A percentile compares a stretch with the other conserved stretches of the same genome.
Evolutionary conservation across 2,113 vertebrate genomes (phyloP).

Genomic region (Mesitornis unicolor): DNA sequence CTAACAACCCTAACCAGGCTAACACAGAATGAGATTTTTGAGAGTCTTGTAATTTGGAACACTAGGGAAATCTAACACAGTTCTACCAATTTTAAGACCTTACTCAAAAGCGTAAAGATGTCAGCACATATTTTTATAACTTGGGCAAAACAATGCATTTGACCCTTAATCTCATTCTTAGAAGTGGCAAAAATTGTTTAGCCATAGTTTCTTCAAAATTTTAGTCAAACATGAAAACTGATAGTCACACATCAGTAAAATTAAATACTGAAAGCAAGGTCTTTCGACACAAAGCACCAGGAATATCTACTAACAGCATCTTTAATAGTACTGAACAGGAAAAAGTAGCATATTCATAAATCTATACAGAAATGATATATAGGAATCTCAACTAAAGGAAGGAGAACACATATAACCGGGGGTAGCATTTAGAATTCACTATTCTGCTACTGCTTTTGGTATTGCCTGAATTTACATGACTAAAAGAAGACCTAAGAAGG

Average conservation of each 20-base stretch:
- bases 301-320: neutral
- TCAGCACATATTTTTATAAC: constrained; percentile 30
- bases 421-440: neutral
- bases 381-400: neutral
- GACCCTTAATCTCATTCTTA: neutral
- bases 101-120: neutral
- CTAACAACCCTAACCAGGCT: neutral
- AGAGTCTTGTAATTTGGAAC: neutral
- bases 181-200: neutral
- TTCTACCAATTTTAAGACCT: constrained; percentile 36
- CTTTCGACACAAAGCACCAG: neutral
- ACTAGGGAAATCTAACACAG: neutral
- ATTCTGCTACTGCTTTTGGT: neutral
- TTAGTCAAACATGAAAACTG: constrained; percentile 2
- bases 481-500: neutral
- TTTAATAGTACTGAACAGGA: neutral
- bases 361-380: neutral
- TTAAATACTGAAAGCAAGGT: neutral
- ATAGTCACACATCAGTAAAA: neutral
- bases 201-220: neutral
- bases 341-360: constrained; percentile 1
- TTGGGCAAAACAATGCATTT: constrained; percentile 21
- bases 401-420: neutral
- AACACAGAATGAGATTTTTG: neutral
- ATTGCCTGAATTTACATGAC: neutral